Evolutionary conservation across 2,888 invertebrate genomes (phyloP), one percentile per base, ranked within the genome.

Genomic region (Drosophila ustulata): DNA sequence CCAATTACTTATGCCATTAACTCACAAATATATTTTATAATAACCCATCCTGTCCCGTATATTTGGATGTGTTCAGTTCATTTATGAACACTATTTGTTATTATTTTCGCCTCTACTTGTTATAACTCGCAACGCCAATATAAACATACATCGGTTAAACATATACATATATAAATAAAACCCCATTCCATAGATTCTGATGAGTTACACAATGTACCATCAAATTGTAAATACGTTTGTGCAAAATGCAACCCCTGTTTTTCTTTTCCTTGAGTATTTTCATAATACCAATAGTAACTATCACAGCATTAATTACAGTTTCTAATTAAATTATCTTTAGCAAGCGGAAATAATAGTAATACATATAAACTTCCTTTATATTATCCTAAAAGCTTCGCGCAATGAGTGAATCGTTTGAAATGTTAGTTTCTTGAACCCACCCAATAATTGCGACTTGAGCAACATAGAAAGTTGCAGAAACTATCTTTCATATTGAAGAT

Each of bases 181-280:
- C 64, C 39, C 61, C 57, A 63, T 47, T 59, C 47, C 32, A 46
- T n/a, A 18, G 75, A 78, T 71, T 76, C 81, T 72, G 82, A 88
- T 81, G 87, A 82, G 89, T 84, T 80, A 69, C 69, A 71, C 64
- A 79, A 69, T 55, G 46, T 73, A 67, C 67, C 72, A 78, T 88
- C 79, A 69, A 85, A 80, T 74, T 91, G 91, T 91, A 91, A 90
- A 91, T 91, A 91, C 91, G 91, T 91, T 91, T 91, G 91, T 89
- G 91, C 88, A 80, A 91, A 69, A 89, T 91, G 91, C 90, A 91
- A 90, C 85, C 89, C 84, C 56, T 53, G 72, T 87, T 84, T 58
- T 62, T 45, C 23, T 30, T 55, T 56, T 56, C 4, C 5, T 25
- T 57, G 46, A 37, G 53, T 68, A 66, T 58, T 71, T 53, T 30